These are phyloP conservation scores for Patiria pectinifera DNA, from an alignment of 53 echinoderm and acorn worm species.

Conservation along the genomic window DNA sequence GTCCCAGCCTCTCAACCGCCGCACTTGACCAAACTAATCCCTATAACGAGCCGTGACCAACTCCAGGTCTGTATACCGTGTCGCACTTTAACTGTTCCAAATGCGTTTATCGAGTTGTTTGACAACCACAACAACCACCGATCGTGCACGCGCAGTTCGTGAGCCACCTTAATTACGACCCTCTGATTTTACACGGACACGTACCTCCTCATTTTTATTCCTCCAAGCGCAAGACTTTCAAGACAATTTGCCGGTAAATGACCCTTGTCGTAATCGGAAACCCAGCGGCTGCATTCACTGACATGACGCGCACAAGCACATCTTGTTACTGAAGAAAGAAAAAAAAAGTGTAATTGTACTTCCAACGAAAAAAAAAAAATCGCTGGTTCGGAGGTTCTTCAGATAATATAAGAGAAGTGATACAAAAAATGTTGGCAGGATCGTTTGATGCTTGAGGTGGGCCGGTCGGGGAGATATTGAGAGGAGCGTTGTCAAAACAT, in stretches of 20 bases:
- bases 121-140: neutral
- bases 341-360: neutral
- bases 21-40: neutral
- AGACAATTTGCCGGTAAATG: neutral
- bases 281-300: neutral
- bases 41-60: neutral
- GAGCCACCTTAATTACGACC: neutral
- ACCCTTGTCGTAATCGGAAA: neutral
- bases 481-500: neutral
- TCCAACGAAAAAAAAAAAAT: neutral
- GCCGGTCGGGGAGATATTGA: neutral
- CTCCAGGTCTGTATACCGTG: neutral
- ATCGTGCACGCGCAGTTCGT: neutral
- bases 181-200: constrained; percentile 7
- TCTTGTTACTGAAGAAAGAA: neutral
- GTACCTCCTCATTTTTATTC: neutral
- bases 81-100: neutral
- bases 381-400: neutral
- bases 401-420: neutral
- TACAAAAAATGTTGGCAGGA: neutral
- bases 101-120: constrained; percentile 19
- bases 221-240: neutral
- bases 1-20: too few relatives aligned
- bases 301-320: neutral
- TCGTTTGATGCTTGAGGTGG: neutral